Percentiles rank a stretch among this genome's conserved stretches.
Conservation (phyloP, 2,797 vertebrate genomes). For the Oryzias dopingdopingensis region DNA sequence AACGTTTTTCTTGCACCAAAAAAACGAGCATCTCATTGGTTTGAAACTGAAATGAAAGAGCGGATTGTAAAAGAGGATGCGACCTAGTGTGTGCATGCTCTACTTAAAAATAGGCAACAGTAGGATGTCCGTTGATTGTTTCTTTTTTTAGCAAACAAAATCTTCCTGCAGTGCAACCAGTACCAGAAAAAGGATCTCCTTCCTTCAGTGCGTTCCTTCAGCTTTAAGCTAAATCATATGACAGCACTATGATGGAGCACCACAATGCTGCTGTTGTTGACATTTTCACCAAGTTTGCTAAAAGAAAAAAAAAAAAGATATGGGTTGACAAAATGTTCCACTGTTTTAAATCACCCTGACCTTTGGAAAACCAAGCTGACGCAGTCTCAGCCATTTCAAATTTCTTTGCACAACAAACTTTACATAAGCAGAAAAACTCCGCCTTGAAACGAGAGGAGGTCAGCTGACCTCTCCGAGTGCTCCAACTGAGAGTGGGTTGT, state of each 20-base stretch:
- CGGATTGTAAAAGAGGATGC: neutral
- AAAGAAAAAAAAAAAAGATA: neutral
- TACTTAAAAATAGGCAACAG: too few species aligned
- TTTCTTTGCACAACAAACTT: neutral
- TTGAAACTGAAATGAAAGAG: conserved; percentile 5
- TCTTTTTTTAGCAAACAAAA: too few species aligned
- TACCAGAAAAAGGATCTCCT: neutral
- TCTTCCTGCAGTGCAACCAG: too few species aligned
- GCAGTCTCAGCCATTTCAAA: neutral
- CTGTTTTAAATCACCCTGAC: neutral
- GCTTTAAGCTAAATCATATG: neutral
- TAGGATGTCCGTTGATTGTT: too few species aligned
- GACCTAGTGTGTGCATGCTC: too few species aligned
- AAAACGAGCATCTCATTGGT: neutral
- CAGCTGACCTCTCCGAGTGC: neutral
- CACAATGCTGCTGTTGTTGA: too few species aligned
- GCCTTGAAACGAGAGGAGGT: neutral
- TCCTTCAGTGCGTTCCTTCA: neutral
- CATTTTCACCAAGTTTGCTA: too few species aligned
- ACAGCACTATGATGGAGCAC: neutral
- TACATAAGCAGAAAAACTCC: neutral
- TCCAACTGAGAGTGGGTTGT: neutral
- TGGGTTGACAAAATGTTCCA: neutral
- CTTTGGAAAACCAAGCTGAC: neutral
- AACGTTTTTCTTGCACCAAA: neutral